phyloP scores from a whole-genome alignment of 2,113 vertebrate species.

The Elephas maximus region DNA sequence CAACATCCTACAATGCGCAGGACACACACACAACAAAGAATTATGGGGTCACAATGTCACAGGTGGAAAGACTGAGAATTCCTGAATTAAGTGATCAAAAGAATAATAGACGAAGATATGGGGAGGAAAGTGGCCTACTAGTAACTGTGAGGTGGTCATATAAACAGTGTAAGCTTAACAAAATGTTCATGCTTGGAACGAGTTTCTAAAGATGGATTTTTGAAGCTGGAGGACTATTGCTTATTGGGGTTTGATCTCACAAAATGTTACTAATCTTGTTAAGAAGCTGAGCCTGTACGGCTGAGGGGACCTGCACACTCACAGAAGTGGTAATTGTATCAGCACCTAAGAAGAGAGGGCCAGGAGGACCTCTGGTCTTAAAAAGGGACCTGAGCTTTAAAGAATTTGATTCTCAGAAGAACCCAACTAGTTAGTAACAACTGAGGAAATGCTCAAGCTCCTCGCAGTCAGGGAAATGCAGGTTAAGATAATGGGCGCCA shows the following conservation, averaged over 20 bases:
- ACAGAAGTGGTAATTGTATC: neutral
- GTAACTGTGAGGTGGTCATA: neutral
- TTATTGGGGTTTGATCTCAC: neutral
- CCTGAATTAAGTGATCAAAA: no score
- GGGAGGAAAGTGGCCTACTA: fast-evolving
- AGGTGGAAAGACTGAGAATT: neutral
- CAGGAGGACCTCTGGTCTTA: neutral
- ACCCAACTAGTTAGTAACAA: neutral
- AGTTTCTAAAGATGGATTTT: neutral
- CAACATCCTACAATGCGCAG: neutral
- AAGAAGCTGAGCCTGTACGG: neutral
- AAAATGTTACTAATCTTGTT: neutral
- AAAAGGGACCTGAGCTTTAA: neutral
- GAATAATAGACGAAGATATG: fast-evolving
- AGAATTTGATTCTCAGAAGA: neutral
- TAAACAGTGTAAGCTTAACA: neutral
- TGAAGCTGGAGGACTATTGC: neutral
- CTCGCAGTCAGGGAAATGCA: neutral
- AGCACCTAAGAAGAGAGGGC: no score
- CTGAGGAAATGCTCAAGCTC: neutral
- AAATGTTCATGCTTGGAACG: neutral
- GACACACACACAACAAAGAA: neutral
- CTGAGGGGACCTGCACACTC: neutral
- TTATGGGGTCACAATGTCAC: no score
- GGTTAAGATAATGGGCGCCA: neutral